Base-by-base conservation (phyloP, 1,140 invertebrate genomes). In the Belonocnema kinseyi region DNA sequence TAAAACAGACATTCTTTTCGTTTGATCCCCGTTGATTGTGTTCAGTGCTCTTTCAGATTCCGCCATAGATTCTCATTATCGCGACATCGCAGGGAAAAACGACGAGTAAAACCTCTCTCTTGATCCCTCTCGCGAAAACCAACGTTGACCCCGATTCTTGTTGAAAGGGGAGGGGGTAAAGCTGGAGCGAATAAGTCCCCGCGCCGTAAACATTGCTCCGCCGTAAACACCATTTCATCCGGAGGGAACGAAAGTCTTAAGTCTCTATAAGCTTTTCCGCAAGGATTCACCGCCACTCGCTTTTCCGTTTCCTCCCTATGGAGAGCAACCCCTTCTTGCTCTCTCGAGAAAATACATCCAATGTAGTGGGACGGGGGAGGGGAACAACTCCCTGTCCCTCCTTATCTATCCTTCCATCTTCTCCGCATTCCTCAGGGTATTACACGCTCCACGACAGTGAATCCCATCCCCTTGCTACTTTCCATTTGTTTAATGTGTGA, bases 351-450 rank as follows among this genome's bases (percentile, higher is more conserved):
- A 66, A 66, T 33, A 66, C 61, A 66, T 66, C 33, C 61, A 66
- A 16, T n/a, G 61, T 33, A 33, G 33, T 26, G 61, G 46, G 26
- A n/a, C 13, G 58, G 58, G 26, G 10, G 21, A 26, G 26, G 10
- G 26, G 61, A 40, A 66, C 58, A 66, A 66, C 58, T 66, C 58
- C 40, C 58, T 66, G 21, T 66, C 61, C 26, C 61, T 40, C 61
- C 61, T 66, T 86, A 87, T 91, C 89, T 87, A 85, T 88, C 86
- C 88, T 89, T 90, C 89, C 87, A 91, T 91, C 89, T 89, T 90
- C 86, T 84, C 79, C 78, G 86, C 89, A 90, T 90, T 91, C 90
- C 89, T 91, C 86, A 84, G 89, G 90, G 90, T 89, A 91, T 91
- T 91, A 88, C 87, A 86, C 82, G 83, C 85, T 81, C 82, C 83